Percentiles rank a stretch among this genome's conserved stretches.
Evolutionary conservation across 2,888 invertebrate genomes (phyloP).

Genomic region (Polylopha cassiicola): DNA sequence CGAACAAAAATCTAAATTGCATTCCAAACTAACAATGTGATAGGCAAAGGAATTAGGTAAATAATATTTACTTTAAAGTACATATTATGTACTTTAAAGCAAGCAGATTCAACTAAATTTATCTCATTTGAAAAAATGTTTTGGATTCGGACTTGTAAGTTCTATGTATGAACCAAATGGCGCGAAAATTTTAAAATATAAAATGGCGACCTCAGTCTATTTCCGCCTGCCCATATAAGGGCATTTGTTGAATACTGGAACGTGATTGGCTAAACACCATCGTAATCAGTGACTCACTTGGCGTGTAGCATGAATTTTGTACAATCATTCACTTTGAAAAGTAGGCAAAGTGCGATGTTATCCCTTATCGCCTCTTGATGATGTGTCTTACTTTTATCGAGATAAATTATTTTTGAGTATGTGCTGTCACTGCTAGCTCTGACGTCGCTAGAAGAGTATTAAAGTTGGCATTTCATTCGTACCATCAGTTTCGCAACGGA

Average conservation of each 20-base stretch:
- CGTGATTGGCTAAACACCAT: constrained; percentile 72
- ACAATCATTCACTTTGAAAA: constrained; percentile 35
- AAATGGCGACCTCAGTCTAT: constrained; percentile 39
- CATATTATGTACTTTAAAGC: too few relatives aligned
- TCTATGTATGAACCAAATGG: too few relatives aligned
- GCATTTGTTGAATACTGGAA: constrained; percentile 76
- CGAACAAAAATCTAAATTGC: too few relatives aligned
- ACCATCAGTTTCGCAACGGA: neutral
- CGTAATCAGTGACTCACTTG: constrained; percentile 65
- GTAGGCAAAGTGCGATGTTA: constrained; percentile 35
- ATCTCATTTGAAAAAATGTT: too few relatives aligned
- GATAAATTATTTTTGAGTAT: constrained; percentile 18
- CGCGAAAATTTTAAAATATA: constrained; percentile 48
- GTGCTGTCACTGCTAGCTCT: constrained; percentile 24
- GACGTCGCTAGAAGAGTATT: constrained; percentile 40
- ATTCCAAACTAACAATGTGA: too few relatives aligned
- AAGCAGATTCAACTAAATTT: too few relatives aligned
- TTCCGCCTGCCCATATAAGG: constrained; percentile 79
- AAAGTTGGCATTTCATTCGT: constrained; percentile 49
- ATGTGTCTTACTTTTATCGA: constrained; percentile 37
- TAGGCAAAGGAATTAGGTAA: too few relatives aligned
- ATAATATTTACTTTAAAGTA: too few relatives aligned
- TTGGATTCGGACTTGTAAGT: too few relatives aligned
- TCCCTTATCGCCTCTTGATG: constrained; percentile 44
- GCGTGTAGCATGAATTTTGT: constrained; percentile 43